These are phyloP conservation scores for Zaprionus africanus DNA, from an alignment of 1,140 invertebrate species.

Conservation along the genomic window DNA sequence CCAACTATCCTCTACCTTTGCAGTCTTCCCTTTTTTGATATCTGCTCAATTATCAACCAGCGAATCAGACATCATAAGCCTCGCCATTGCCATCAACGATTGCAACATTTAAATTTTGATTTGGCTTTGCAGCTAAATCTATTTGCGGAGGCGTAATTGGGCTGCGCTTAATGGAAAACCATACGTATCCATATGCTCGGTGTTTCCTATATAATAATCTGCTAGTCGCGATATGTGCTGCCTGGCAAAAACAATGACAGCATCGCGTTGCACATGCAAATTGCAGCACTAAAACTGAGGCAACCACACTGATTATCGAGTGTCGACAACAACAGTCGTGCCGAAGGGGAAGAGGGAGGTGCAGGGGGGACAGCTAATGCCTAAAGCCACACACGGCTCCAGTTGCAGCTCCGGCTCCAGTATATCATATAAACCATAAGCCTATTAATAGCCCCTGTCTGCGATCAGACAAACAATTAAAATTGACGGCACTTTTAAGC, in stretches of 20 bases:
- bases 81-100: slow-evolving; percentile 11
- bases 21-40: background rate
- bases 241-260: slow-evolving; percentile 11
- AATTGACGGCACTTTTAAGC: slow-evolving; percentile 80
- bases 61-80: slow-evolving; percentile 27
- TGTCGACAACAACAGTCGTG: slow-evolving; percentile 20
- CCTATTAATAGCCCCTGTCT: slow-evolving; percentile 78
- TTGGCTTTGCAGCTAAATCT: slow-evolving; percentile 64
- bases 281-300: slow-evolving; percentile 35
- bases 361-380: slow-evolving; percentile 44
- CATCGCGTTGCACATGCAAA: slow-evolving; percentile 31
- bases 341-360: background rate
- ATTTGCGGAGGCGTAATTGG: slow-evolving; percentile 66
- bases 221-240: background rate
- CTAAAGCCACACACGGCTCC: slow-evolving; percentile 59
- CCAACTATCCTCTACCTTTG: too few relatives aligned
- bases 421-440: slow-evolving; percentile 78
- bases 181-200: slow-evolving; percentile 56
- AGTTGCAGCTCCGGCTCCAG: slow-evolving; percentile 37
- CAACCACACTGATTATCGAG: slow-evolving; percentile 71
- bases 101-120: slow-evolving; percentile 76
- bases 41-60: slow-evolving; percentile 32
- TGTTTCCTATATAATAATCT: slow-evolving; percentile 8
- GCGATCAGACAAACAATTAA: slow-evolving; percentile 80
- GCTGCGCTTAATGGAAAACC: slow-evolving; percentile 38